Percentiles rank a stretch among this genome's conserved stretches.
phyloP scores from a whole-genome alignment of 2,888 invertebrate genomes.

The Hemicrepidius hirtus region DNA sequence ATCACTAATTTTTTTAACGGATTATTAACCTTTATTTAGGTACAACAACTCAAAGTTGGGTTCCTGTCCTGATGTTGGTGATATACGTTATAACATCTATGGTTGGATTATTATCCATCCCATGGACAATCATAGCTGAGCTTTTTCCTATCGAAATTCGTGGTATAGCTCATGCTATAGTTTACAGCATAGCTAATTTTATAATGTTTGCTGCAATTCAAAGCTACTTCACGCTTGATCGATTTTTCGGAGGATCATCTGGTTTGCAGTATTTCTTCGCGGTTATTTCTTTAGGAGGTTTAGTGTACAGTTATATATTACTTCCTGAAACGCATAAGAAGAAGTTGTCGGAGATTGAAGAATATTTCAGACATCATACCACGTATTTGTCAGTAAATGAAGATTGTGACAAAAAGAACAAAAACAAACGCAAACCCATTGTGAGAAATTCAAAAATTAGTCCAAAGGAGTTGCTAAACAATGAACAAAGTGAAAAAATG shows the following conservation, averaged over 20 bases:
- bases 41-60: conserved; percentile 65
- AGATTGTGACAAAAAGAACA: background rate
- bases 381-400: conserved; percentile 58
- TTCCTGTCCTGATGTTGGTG: conserved; percentile 73
- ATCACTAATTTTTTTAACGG: no score
- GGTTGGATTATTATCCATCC: conserved; percentile 76
- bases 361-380: conserved; percentile 71
- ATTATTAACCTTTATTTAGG: conserved; percentile 54
- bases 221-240: conserved; percentile 69
- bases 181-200: conserved; percentile 74
- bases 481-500: conserved; percentile 41
- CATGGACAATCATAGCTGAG: conserved; percentile 79
- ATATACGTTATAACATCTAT: conserved; percentile 76
- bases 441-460: conserved; percentile 19
- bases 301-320: conserved; percentile 71
- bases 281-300: conserved; percentile 69
- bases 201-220: conserved; percentile 76
- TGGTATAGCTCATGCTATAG: conserved; percentile 75
- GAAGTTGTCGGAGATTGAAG: conserved; percentile 73
- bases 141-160: conserved; percentile 76
- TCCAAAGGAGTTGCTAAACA: background rate
- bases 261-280: conserved; percentile 76
- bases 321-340: conserved; percentile 74
- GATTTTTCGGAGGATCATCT: conserved; percentile 70
- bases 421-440: conserved; percentile 17